These are phyloP conservation scores for Psittacula cyanocephala DNA, from an alignment of 2,113 vertebrate species.

Conservation along the genomic window DNA sequence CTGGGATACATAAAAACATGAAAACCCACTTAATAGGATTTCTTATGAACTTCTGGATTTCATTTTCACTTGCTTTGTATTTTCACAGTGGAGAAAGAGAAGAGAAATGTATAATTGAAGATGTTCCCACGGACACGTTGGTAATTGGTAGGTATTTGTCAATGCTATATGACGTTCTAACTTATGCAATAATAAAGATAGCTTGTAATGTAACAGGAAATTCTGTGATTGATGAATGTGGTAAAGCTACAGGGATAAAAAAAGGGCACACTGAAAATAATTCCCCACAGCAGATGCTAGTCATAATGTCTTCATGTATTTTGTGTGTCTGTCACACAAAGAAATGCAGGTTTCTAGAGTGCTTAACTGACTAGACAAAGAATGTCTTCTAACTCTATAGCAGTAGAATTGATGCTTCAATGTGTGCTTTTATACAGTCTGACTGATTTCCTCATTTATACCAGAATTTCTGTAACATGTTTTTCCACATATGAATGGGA, in stretches of 20 bases:
- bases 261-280: neutral
- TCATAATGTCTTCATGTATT: neutral
- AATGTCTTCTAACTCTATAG: neutral
- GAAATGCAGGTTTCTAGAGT: neutral
- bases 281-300: neutral
- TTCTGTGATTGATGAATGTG: neutral
- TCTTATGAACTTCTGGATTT: conserved; percentile 63
- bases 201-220: neutral
- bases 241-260: neutral
- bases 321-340: neutral
- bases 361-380: neutral
- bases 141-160: conserved; percentile 80
- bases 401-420: neutral
- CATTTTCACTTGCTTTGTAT: conserved; percentile 79
- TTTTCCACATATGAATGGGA: neutral
- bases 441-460: neutral
- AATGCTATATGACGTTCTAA: neutral
- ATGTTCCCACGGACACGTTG: conserved; percentile 83
- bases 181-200: neutral
- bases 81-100: conserved; percentile 87
- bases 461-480: neutral
- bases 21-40: conserved; percentile 50
- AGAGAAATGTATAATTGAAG: conserved; percentile 91
- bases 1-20: conserved; percentile 23
- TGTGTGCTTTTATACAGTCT: neutral